Percentiles rank a stretch among this genome's conserved stretches.
These are phyloP conservation scores for Phaethornis superciliosus DNA, from an alignment of 2,113 vertebrate genomes.

Conservation along the genomic window DNA sequence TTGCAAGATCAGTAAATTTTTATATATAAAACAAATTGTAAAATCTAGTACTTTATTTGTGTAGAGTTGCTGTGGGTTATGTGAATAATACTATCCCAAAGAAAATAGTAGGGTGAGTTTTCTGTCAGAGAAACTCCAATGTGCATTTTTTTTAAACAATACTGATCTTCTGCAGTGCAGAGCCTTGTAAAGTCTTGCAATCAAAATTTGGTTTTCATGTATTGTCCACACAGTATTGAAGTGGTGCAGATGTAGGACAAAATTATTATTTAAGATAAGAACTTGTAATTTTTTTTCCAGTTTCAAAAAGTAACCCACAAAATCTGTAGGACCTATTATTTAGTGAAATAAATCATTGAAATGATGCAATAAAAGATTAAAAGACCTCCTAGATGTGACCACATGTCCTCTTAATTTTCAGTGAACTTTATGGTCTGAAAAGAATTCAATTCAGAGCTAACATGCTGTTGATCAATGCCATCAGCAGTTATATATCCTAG, in stretches of 20 bases:
- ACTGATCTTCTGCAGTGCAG: not conserved
- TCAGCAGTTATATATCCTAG: not conserved
- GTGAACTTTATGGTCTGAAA: not conserved
- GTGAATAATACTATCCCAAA: not conserved
- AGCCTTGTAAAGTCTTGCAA: not conserved
- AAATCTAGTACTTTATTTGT: not conserved
- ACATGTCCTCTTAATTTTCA: not conserved
- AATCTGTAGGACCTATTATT: not conserved
- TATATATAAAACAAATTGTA: not conserved
- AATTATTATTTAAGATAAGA: not conserved
- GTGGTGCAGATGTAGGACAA: not conserved
- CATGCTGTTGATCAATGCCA: not conserved
- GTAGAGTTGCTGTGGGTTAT: not conserved
- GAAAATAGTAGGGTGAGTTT: not conserved
- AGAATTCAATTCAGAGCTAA: not conserved
- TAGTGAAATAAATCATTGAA: not conserved
- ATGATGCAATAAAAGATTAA: not conserved
- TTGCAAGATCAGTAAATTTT: not conserved
- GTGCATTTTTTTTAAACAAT: not conserved
- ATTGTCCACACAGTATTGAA: not conserved
- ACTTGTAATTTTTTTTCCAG: not conserved
- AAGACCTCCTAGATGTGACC: not conserved
- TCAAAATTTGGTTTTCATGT: not conserved
- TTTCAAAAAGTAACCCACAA: not conserved
- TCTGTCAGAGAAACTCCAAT: not conserved